Evolutionary conservation across 1,140 invertebrate genomes (phyloP).

Genomic region (Psilanteris sp.): DNA sequence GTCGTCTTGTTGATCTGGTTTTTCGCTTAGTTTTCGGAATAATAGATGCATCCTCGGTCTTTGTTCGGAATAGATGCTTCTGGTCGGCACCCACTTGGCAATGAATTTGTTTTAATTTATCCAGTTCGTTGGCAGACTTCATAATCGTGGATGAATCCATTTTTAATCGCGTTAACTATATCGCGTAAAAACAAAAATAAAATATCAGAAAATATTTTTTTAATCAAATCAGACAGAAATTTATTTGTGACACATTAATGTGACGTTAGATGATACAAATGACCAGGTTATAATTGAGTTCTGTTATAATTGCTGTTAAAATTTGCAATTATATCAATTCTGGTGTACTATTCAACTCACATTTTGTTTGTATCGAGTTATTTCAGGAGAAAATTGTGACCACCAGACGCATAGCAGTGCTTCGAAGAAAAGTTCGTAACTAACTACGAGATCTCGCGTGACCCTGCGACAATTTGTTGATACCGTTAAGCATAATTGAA

Average conservation of each 20-base stretch:
- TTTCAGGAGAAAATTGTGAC: slow-evolving; percentile 40
- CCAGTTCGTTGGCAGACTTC: slow-evolving; percentile 32
- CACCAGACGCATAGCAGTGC: slow-evolving; percentile 44
- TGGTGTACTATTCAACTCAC: slow-evolving; percentile 49
- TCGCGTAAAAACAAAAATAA: slow-evolving; percentile 43
- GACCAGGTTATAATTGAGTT: too few species aligned
- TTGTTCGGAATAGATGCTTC: slow-evolving; percentile 27
- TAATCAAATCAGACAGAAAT: too few species aligned
- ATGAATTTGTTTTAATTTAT: slow-evolving; percentile 45
- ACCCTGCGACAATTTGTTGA: slow-evolving; percentile 72
- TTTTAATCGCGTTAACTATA: slow-evolving; percentile 37
- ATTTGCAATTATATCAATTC: slow-evolving; percentile 28
- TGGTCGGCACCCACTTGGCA: slow-evolving; percentile 40
- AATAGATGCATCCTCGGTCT: slow-evolving; percentile 30
- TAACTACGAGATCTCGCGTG: slow-evolving; percentile 68
- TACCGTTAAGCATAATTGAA: slow-evolving; percentile 75
- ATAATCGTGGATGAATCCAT: slow-evolving; percentile 42
- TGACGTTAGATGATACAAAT: slow-evolving; percentile 32
- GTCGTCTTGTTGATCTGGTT: slow-evolving; percentile 70
- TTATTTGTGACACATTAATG: slow-evolving; percentile 1
- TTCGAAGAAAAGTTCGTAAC: slow-evolving; percentile 55
- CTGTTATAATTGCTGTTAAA: slow-evolving; percentile 7
- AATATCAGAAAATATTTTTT: slow-evolving; percentile 22
- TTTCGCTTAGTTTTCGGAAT: slow-evolving; percentile 73
- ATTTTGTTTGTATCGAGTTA: slow-evolving; percentile 29